Percentiles rank a stretch among this genome's conserved stretches.
Conservation (phyloP, 2,888 invertebrate species). For the Drosophila pseudotalamancana region DNA sequence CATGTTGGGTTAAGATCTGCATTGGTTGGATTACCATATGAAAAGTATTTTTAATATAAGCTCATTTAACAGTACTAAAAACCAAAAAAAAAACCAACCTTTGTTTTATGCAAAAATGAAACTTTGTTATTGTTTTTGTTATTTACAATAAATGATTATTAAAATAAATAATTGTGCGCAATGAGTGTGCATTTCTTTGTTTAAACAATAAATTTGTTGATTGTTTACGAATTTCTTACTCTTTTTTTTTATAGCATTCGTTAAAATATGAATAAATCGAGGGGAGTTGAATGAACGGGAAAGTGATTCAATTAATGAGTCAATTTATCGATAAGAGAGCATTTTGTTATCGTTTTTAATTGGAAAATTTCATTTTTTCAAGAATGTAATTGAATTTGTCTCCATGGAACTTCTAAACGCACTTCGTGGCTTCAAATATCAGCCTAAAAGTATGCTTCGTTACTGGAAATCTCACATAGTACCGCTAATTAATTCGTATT, state of each 20-base stretch:
- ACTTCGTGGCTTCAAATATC: neutral
- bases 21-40: no score
- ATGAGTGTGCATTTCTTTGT: neutral
- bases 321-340: no score
- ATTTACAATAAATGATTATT: neutral
- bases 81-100: no score
- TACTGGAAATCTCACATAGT: neutral
- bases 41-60: slow-evolving; percentile 29
- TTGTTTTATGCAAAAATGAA: neutral
- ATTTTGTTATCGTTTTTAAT: no score
- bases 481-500: slow-evolving; percentile 1
- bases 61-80: slow-evolving; percentile 4
- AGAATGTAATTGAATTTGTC: neutral
- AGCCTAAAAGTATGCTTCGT: slow-evolving; percentile 36
- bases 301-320: neutral
- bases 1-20: slow-evolving; percentile 56
- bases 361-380: neutral
- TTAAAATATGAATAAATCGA: no score
- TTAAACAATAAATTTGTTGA: no score
- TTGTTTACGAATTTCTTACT: neutral
- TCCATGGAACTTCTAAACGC: no score
- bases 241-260: neutral
- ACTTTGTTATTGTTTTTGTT: neutral
- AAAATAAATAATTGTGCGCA: neutral
- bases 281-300: slow-evolving; percentile 4